Evolutionary conservation across 2,113 vertebrate genomes (phyloP).

Genomic region (Hypocryptadius cinnamomeus): DNA sequence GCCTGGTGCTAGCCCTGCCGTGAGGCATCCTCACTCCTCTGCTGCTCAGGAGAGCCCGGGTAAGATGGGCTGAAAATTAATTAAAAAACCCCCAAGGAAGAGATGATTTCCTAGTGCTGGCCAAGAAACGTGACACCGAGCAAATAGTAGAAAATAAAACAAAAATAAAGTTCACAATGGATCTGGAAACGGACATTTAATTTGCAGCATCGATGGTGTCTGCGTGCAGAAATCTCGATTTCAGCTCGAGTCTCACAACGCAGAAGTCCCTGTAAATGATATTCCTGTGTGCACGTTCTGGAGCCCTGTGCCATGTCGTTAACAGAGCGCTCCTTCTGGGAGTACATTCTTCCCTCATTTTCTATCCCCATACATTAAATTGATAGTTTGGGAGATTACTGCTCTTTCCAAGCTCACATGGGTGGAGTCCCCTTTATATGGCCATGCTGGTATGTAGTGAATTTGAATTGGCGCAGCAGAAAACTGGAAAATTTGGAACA

Average conservation of each 20-base stretch:
- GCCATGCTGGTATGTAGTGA: constrained; percentile 61
- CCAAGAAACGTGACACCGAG: neutral
- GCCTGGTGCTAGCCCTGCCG: neutral
- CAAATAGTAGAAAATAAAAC: constrained; percentile 2
- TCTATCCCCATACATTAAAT: constrained; percentile 45
- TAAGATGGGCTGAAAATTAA: neutral
- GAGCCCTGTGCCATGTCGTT: constrained; percentile 18
- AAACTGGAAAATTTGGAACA: constrained; percentile 69
- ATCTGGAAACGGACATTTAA: neutral
- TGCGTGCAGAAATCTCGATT: neutral
- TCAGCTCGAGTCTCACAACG: neutral
- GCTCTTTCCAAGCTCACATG: constrained; percentile 43
- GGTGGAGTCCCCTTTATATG: constrained; percentile 60
- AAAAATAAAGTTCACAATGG: neutral
- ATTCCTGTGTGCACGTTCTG: neutral
- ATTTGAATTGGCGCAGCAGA: constrained; percentile 61
- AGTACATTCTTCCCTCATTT: constrained; percentile 34
- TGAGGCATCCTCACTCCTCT: neutral
- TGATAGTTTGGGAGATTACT: constrained; percentile 45
- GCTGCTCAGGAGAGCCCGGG: neutral
- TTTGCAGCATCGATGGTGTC: neutral
- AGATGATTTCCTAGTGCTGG: neutral
- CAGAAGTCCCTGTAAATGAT: constrained; percentile 1
- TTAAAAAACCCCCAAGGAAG: neutral
- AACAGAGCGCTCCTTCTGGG: neutral